Evolutionary conservation across 2,888 invertebrate genomes (phyloP).

Genomic region (Morpho helenor): DNA sequence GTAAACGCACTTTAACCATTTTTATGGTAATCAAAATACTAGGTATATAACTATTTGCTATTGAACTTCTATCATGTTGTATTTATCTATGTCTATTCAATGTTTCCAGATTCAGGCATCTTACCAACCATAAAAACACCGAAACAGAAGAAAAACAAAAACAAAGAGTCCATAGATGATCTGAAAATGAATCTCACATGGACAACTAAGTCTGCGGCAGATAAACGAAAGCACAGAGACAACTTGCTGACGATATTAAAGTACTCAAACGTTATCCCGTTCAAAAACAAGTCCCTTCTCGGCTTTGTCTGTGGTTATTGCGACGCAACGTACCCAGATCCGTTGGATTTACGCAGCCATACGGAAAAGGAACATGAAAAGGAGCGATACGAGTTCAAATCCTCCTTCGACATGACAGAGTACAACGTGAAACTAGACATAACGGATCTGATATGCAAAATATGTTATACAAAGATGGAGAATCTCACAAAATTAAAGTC

Average conservation of each 20-base stretch:
- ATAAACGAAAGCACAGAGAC: constrained; percentile 51
- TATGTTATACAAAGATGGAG: constrained; percentile 42
- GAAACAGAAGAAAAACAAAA: constrained; percentile 21
- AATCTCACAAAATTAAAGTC: constrained; percentile 43
- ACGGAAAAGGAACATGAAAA: constrained; percentile 42
- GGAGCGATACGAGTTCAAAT: constrained; percentile 45
- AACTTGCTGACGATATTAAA: constrained; percentile 53
- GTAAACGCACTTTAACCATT: no score
- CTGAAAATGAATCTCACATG: constrained; percentile 40
- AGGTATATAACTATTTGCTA: no score
- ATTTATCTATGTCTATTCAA: neutral
- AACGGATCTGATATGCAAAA: constrained; percentile 40
- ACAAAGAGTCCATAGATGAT: constrained; percentile 30
- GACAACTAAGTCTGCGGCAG: constrained; percentile 31
- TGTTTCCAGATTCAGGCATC: constrained; percentile 40
- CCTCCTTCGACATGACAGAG: constrained; percentile 46
- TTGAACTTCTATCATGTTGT: no score
- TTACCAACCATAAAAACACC: constrained; percentile 31
- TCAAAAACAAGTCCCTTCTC: constrained; percentile 51
- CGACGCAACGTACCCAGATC: constrained; percentile 49
- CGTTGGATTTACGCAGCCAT: constrained; percentile 41
- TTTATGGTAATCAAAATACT: no score
- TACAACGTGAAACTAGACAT: constrained; percentile 55
- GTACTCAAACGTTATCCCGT: constrained; percentile 56
- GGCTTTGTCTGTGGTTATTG: constrained; percentile 62